Conservation (phyloP, 2,888 invertebrate genomes). For the Cataglyphis rosenhaueri region DNA sequence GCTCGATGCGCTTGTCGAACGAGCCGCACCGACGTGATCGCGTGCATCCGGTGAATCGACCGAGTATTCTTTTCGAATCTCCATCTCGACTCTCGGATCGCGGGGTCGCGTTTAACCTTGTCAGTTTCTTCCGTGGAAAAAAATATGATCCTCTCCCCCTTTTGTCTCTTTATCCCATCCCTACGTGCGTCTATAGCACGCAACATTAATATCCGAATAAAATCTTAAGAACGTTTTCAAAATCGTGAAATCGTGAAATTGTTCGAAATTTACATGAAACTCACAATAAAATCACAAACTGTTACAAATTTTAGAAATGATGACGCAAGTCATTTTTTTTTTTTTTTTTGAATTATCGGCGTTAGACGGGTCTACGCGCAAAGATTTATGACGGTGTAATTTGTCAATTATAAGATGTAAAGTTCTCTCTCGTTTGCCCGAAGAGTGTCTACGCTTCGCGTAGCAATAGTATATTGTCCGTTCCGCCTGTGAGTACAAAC, state of each 20-base stretch:
- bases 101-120: constrained; percentile 33
- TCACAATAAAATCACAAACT: not conserved
- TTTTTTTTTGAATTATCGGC: not conserved
- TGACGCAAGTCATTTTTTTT: not conserved
- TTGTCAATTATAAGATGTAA: constrained; percentile 36
- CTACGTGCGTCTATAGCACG: not conserved
- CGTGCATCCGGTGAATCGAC: constrained; percentile 59
- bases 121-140: constrained; percentile 27
- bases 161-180: constrained; percentile 9
- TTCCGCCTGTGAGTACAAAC: constrained; percentile 60
- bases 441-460: constrained; percentile 30
- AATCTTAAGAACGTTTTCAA: not conserved
- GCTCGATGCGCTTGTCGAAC: constrained; percentile 29
- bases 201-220: not conserved
- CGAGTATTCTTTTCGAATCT: constrained; percentile 33
- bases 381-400: constrained; percentile 10
- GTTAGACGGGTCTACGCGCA: not conserved
- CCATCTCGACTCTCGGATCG: constrained; percentile 9
- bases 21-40: constrained; percentile 44
- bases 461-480: constrained; percentile 34
- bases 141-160: constrained; percentile 7
- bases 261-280: not conserved
- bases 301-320: not conserved
- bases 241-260: constrained; percentile 25
- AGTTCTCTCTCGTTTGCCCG: constrained; percentile 4